Conservation (phyloP, 2,888 invertebrate genomes). For the Bellardia pandia region DNA sequence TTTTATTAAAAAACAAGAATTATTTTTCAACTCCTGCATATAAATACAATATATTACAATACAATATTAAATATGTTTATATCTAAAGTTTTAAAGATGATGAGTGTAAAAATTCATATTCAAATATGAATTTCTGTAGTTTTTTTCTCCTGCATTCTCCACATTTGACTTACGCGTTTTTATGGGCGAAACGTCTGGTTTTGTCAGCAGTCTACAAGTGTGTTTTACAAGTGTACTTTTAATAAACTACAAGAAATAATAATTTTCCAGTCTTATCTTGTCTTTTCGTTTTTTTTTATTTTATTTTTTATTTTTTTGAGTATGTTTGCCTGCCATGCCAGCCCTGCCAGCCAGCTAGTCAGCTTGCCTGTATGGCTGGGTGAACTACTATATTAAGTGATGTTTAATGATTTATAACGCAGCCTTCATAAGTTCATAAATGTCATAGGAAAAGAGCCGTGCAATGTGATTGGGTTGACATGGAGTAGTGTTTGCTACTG, state of each 20-base stretch:
- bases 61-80: constrained; percentile 23
- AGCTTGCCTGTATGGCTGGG: constrained; percentile 22
- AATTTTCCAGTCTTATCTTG: constrained; percentile 46
- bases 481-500: constrained; percentile 1
- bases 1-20: constrained; percentile 56
- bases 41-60: neutral
- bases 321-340: constrained; percentile 22
- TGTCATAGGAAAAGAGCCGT: constrained; percentile 72
- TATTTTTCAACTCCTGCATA: neutral
- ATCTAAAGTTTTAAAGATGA: constrained; percentile 10
- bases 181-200: constrained; percentile 40
- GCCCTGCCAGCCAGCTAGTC: constrained; percentile 5
- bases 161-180: constrained; percentile 45
- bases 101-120: constrained; percentile 48
- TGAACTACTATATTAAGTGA: constrained; percentile 65
- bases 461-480: constrained; percentile 58
- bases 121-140: constrained; percentile 21
- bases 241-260: constrained; percentile 60
- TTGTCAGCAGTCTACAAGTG: constrained; percentile 57
- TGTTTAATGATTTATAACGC: constrained; percentile 76
- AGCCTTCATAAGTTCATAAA: constrained; percentile 76
- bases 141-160: neutral
- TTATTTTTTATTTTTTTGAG: neutral
- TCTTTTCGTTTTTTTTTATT: neutral
- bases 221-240: constrained; percentile 67